phyloP scores from a whole-genome alignment of 2,888 invertebrate species.

The Tiliacea aurago region DNA sequence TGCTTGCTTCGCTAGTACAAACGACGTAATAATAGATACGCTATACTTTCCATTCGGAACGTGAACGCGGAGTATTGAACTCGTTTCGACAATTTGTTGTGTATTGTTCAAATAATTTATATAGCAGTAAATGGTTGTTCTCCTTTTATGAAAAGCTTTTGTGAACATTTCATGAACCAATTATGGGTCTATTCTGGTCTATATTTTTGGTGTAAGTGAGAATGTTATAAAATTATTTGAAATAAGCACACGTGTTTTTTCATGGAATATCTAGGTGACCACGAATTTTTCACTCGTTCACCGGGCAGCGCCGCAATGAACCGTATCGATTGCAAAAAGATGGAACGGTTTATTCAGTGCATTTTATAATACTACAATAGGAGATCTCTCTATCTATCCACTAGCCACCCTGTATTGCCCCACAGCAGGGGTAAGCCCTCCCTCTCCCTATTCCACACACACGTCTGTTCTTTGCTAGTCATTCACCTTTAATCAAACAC shows the following conservation, averaged over 20 bases:
- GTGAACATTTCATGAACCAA: constrained; percentile 7
- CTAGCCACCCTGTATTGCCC: background rate
- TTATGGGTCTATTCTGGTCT: background rate
- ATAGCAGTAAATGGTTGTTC: constrained; percentile 23
- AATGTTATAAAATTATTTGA: background rate
- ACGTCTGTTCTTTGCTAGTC: background rate
- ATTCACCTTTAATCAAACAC: background rate
- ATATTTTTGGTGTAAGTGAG: background rate
- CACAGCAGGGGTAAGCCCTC: no score
- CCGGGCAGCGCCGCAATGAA: background rate
- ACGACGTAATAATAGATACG: constrained; percentile 51
- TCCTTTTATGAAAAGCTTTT: constrained; percentile 21
- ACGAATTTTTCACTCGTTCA: background rate
- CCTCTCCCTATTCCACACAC: background rate
- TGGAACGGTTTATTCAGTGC: background rate
- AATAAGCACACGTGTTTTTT: background rate
- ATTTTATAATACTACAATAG: constrained; percentile 1
- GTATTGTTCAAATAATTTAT: constrained; percentile 37
- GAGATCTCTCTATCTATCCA: background rate
- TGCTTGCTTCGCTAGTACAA: constrained; percentile 28
- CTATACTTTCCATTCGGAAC: constrained; percentile 37
- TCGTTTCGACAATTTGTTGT: constrained; percentile 33
- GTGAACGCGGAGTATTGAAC: constrained; percentile 46
- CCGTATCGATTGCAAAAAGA: background rate
- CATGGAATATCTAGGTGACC: constrained; percentile 12